Evolutionary conservation across 2,113 vertebrate genomes (phyloP), one percentile per base, ranked within the genome.

Genomic region (Tetraodon nigroviridis): DNA sequence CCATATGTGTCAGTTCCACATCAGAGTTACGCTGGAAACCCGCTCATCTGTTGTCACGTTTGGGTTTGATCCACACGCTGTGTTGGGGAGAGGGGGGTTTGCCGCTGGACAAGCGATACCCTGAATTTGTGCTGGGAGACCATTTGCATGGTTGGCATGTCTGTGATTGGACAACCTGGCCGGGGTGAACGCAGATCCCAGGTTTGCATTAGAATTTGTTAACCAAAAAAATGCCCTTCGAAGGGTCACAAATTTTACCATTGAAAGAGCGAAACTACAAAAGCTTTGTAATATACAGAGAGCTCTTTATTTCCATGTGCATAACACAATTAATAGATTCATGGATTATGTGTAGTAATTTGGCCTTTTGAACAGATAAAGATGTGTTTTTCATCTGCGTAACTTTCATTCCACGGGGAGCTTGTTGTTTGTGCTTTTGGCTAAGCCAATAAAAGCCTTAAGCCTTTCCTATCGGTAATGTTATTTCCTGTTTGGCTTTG

Each of bases 201-300:
- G 40, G 47, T 82, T 87, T 82, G 53, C 78, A 78, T 82, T 18
- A 20, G 40, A 17, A 81, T 85, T 87, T 87, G 81, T 75, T 51
- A 80, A 79, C 10, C 83, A 87, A 87, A 40, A 11, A 14, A 1
- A 18, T 58, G 60, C 65, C 67, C 55, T 75, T 75, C 64, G 59
- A 32, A 12, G 56, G n/a, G 61, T 61, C 67, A 64, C 5, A 61
- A 2, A 24, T 6, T 41, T 8, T 13, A 20, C 2, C 14, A 14
- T 7, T 27, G 4, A 22, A 32, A 22, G 8, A 52, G 27, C 7
- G 12, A 5, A 15, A 27, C 6, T 17, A 12, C 5, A 18, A 21
- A 13, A 49, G 47, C 7, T 49, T 13, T 6, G 6, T 32, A 32
- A 10, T 32, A 32, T 7, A 32, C 29, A 32, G 5, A 32, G 24